A percentile compares a stretch with the other conserved stretches of the same genome.
These are phyloP conservation scores for Gadus macrocephalus DNA, from an alignment of 2,113 vertebrate genomes.

Conservation along the genomic window DNA sequence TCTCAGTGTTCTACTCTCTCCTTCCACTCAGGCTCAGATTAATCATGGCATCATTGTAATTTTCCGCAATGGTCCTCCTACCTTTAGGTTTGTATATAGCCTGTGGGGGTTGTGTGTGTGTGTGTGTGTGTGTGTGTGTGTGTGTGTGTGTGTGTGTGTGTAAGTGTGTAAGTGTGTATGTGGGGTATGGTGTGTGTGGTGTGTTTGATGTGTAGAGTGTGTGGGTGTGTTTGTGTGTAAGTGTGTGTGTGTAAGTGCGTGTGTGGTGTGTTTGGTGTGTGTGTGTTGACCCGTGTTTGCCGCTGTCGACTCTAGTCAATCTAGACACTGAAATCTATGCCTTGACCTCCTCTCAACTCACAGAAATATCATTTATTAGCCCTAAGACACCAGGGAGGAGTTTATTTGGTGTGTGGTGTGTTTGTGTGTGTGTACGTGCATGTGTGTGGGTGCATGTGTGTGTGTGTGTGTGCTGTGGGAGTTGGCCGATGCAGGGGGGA, in stretches of 20 bases:
- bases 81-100: slow-evolving; percentile 56
- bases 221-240: background rate
- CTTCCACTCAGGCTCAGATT: slow-evolving; percentile 54
- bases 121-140: too few relatives aligned
- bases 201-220: background rate
- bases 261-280: background rate
- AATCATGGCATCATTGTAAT: slow-evolving; percentile 61
- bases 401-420: background rate
- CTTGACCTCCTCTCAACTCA: slow-evolving; percentile 3
- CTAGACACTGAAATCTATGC: slow-evolving; percentile 26
- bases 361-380: slow-evolving; percentile 11
- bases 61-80: slow-evolving; percentile 47
- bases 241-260: too few relatives aligned
- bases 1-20: slow-evolving; percentile 38
- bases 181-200: slow-evolving; percentile 9
- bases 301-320: slow-evolving; percentile 42
- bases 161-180: too few relatives aligned
- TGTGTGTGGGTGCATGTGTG: too few relatives aligned
- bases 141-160: too few relatives aligned
- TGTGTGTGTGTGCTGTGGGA: too few relatives aligned
- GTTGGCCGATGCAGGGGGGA: too few relatives aligned
- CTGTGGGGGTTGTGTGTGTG: slow-evolving; percentile 13
- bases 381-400: too few relatives aligned
- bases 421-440: background rate
- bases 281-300: slow-evolving; percentile 47